Evolutionary conservation across 2,113 vertebrate species (phyloP), one percentile per base, ranked within the genome.

Genomic region (Rafetus swinhoei): DNA sequence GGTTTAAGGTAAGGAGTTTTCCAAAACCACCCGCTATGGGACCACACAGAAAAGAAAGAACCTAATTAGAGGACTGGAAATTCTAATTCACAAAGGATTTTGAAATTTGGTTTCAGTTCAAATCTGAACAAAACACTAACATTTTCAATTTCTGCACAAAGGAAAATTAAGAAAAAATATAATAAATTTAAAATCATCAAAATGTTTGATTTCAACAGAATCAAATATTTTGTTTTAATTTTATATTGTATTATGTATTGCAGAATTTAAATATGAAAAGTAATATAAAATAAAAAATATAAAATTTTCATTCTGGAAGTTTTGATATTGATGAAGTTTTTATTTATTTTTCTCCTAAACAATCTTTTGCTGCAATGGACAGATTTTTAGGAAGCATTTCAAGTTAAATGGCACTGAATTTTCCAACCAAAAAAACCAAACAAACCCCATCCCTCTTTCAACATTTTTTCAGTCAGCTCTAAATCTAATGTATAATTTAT

Each of bases 251-350:
- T 76, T 24, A 24, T 22, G 13, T 76, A 45, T 22, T 76, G 39
- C n/a, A 76, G 22, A 45, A 39, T 1, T 7, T 3, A 29, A 74
- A 89, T 54, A 16, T 35, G 0, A 60, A 84, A 29, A 19, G 81
- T 24, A 6, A 45, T 27, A n/a, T n/a, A n/a, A n/a, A n/a, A 22
- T 76, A 24, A 45, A 45, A 74, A 32, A 45, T 13, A 24, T 24
- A 45, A 45, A 45, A 22, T 10, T 76, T 69, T 69, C 9, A 45
- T 39, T 21, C 9, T 76, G 72, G 45, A 45, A 76, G 7, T 76
- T 25, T 19, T 22, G 15, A 74, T 74, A 24, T 39, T 39, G 11
- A 9, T 39, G 9, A 74, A 60, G n/a, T 7, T 18, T 65, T 65
- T 24, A 22, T 45, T 74, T 5, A 6, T 74, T 76, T 45, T 76